Base-by-base conservation (phyloP, 2,888 invertebrate species). In the Macroteleia sp. region DNA sequence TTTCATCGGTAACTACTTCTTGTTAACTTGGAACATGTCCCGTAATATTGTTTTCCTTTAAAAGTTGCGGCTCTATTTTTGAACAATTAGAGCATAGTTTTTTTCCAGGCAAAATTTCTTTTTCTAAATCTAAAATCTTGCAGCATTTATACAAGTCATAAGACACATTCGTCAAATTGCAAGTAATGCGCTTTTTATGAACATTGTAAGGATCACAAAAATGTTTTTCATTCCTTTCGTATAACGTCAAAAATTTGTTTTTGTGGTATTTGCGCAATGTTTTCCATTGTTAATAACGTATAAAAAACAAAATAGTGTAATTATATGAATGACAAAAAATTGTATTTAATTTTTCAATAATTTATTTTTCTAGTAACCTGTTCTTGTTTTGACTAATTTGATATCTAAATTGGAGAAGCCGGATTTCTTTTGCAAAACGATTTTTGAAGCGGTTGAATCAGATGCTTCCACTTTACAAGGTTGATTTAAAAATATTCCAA, bases 91-190 rank as follows among this genome's bases (percentile, higher is more conserved):
- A 12, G 16, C 42, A 57, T 17, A 57, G 16, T 30, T 52, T 52
- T 52, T 52, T 41, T 42, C 57, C 41, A 19, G 57, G 57, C n/a
- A 57, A 57, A 57, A 57, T 28, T n/a, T 57, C 17, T 57, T n/a
- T 57, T 41, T 4, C 6, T 28, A 41, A 42, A 30, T 57, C 57
- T 17, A 57, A 42, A 2, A 57, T 28, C 30, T 42, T 57, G 6
- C 41, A 17, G 30, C 41, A 57, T 42, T 41, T 57, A 16, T 57
- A 57, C 3, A 57, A 42, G 14, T 28, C 39, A 16, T 56, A 56
- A 39, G 42, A 10, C 41, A 42, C 42, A 14, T 22, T 10, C 14
- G 3, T 20, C 14, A 54, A 14, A 14, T 25, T 10, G n/a, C 36
- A 6, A 14, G 36, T 54, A 10, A 54, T 54, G 12, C 39, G 54